Percentiles rank a stretch among this genome's conserved stretches.
Evolutionary conservation across 2,888 invertebrate genomes (phyloP).

Genomic region (Antheraea assamensis): DNA sequence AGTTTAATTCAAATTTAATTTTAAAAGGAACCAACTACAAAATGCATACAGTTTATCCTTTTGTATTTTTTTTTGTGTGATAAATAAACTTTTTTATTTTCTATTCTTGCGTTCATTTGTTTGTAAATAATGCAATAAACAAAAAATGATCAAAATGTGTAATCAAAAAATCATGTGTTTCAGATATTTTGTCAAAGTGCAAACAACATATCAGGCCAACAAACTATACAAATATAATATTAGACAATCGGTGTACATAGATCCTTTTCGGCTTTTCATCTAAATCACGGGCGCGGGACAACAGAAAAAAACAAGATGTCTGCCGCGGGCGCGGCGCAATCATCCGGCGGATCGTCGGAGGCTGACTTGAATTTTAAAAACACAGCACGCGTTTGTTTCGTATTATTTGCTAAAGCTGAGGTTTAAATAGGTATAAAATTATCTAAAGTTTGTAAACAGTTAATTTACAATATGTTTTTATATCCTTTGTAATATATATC

Average conservation of each 20-base stretch:
- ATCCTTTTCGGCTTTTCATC: conserved; percentile 22
- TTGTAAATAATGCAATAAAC: no score
- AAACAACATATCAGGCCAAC: not conserved
- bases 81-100: no score
- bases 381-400: conserved; percentile 39
- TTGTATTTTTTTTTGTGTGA: no score
- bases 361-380: conserved; percentile 60
- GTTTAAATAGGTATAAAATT: conserved; percentile 1
- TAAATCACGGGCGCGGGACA: conserved; percentile 34
- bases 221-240: not conserved
- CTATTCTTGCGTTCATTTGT: no score
- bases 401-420: conserved; percentile 32
- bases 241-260: not conserved
- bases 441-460: not conserved
- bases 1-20: no score
- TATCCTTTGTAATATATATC: not conserved
- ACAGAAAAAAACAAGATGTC: conserved; percentile 28
- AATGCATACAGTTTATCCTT: no score
- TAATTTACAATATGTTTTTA: not conserved
- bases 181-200: not conserved
- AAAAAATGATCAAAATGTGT: no score
- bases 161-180: no score
- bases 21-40: no score
- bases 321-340: conserved; percentile 49
- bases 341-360: conserved; percentile 60